These are phyloP conservation scores for Gadus chalcogrammus DNA, from an alignment of 2,113 vertebrate genomes.

Conservation along the genomic window DNA sequence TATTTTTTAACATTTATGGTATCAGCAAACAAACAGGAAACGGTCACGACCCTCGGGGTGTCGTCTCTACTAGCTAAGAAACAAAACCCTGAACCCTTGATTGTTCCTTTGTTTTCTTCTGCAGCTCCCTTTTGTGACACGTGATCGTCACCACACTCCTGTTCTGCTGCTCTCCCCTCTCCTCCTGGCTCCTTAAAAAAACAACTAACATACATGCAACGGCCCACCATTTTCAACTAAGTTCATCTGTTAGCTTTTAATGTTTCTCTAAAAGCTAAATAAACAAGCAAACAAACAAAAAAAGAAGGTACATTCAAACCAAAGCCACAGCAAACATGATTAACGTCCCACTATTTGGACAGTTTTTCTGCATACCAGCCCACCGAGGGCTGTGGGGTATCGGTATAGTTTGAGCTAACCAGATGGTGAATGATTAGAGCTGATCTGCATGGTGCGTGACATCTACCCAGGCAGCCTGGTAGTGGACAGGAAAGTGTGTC, in stretches of 20 bases:
- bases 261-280: background rate
- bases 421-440: slow-evolving; percentile 54
- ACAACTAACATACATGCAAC: background rate
- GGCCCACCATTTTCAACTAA: background rate
- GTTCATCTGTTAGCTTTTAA: background rate
- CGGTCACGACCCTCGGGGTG: no score
- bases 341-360: slow-evolving; percentile 34
- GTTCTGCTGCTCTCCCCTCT: no score
- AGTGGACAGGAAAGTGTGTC: slow-evolving; percentile 14
- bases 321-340: slow-evolving; percentile 15
- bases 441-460: slow-evolving; percentile 38
- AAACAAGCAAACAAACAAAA: background rate
- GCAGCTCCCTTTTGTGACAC: background rate
- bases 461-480: slow-evolving; percentile 39
- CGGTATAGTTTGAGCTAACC: slow-evolving; percentile 58
- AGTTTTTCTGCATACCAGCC: slow-evolving; percentile 48
- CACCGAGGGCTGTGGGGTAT: slow-evolving; percentile 47
- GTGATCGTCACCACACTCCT: no score
- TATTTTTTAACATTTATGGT: no score
- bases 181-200: no score
- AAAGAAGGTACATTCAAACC: slow-evolving; percentile 44
- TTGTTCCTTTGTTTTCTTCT: background rate
- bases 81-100: background rate
- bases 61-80: background rate
- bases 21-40: no score